Percentiles rank a stretch among this genome's conserved stretches.
These are phyloP conservation scores for Choloepus didactylus DNA, from an alignment of 2,797 vertebrate species.

Conservation along the genomic window DNA sequence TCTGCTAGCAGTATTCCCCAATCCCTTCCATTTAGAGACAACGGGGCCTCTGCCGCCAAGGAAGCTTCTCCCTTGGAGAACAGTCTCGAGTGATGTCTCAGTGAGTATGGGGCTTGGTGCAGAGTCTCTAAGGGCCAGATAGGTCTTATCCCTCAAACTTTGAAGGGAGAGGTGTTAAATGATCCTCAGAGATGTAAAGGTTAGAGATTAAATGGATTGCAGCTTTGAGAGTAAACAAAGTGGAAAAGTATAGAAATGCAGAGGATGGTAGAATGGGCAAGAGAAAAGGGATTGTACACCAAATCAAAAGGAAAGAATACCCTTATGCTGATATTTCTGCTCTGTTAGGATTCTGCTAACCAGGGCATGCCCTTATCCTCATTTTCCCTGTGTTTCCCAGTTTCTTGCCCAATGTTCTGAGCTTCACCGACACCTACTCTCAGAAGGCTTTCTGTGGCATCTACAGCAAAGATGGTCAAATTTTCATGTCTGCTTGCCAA, in stretches of 20 bases:
- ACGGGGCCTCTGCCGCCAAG: constrained; percentile 92
- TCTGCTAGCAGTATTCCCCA: constrained; percentile 70
- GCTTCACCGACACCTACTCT: constrained; percentile 92
- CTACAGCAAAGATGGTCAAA: constrained; percentile 93
- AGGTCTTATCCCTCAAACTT: constrained; percentile 39
- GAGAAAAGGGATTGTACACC: constrained; percentile 2
- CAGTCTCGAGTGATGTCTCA: constrained; percentile 93
- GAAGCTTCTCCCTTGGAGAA: constrained; percentile 96
- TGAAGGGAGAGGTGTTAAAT: constrained; percentile 33
- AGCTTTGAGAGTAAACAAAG: constrained; percentile 33
- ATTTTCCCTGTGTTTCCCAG: constrained; percentile 85
- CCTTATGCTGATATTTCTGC: not conserved
- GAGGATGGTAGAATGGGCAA: not conserved
- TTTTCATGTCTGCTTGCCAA: constrained; percentile 97
- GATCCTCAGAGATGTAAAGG: not conserved
- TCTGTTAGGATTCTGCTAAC: constrained; percentile 31
- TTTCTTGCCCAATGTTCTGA: constrained; percentile 95
- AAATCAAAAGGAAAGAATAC: not conserved
- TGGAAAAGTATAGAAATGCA: not conserved
- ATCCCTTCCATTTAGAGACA: constrained; percentile 90
- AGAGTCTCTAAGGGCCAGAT: constrained; percentile 52
- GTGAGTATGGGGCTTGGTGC: constrained; percentile 88
- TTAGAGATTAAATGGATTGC: constrained; percentile 57
- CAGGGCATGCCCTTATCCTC: not conserved
- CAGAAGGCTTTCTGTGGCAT: constrained; percentile 97